Conservation (phyloP, 1,140 invertebrate species). For the Drosophila pandora region DNA sequence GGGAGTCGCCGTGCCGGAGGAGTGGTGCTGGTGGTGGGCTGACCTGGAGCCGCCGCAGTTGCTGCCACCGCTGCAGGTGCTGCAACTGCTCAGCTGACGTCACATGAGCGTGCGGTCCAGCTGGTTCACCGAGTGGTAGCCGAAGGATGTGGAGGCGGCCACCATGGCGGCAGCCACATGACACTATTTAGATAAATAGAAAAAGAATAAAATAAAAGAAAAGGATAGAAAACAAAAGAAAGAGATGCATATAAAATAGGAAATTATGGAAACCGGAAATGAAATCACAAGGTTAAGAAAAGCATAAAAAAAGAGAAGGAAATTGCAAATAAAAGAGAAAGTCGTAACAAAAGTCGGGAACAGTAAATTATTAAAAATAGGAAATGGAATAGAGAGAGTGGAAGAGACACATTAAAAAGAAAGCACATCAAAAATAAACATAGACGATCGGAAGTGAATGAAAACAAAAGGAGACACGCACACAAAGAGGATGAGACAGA, state of each 20-base stretch:
- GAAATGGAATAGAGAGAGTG: not conserved
- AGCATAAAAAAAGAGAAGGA: no score
- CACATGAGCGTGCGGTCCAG: slow-evolving; percentile 81
- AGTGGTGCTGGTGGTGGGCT: slow-evolving; percentile 70
- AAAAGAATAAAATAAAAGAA: slow-evolving; percentile 1
- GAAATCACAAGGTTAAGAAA: not conserved
- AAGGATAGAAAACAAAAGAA: not conserved
- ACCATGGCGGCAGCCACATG: slow-evolving; percentile 83
- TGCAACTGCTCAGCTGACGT: slow-evolving; percentile 83
- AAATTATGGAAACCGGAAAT: not conserved
- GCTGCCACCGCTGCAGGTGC: slow-evolving; percentile 83
- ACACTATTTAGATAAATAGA: slow-evolving; percentile 53
- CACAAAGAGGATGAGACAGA: slow-evolving; percentile 4
- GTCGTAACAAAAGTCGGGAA: not conserved
- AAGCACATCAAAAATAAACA: not conserved
- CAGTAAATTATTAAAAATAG: not conserved
- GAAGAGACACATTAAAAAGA: not conserved
- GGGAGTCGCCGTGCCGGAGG: slow-evolving; percentile 53
- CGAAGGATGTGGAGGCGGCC: slow-evolving; percentile 81
- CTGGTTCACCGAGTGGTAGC: slow-evolving; percentile 82
- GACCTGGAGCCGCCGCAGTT: slow-evolving; percentile 71
- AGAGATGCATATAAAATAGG: not conserved
- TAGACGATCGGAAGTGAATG: not conserved
- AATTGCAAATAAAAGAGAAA: not conserved
- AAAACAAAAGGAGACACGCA: not conserved